Conservation (phyloP, 2,888 invertebrate species). For the Tyria jacobaeae region DNA sequence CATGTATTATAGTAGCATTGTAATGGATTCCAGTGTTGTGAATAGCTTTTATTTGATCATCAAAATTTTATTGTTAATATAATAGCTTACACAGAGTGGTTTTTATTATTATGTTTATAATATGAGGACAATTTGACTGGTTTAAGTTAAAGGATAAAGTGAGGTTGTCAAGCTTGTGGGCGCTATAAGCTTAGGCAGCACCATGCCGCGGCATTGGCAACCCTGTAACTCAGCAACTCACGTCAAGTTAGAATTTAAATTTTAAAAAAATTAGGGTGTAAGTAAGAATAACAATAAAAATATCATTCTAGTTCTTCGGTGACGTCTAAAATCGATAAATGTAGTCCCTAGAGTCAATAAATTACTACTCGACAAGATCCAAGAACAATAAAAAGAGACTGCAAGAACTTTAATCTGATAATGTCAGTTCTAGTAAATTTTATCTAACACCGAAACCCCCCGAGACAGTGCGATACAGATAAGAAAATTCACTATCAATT, state of each 20-base stretch:
- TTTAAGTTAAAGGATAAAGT: neutral
- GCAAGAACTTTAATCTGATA: neutral
- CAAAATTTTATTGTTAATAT: neutral
- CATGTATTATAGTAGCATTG: neutral
- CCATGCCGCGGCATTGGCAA: too few species aligned
- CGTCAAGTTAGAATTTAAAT: too few species aligned
- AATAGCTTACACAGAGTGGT: neutral
- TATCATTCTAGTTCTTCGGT: too few species aligned
- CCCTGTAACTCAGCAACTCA: too few species aligned
- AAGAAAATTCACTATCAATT: too few species aligned
- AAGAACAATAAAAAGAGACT: neutral
- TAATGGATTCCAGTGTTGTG: neutral
- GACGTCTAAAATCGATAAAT: too few species aligned
- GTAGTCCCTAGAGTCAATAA: neutral
- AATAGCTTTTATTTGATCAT: slow-evolving; percentile 2
- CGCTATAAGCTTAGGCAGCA: too few species aligned
- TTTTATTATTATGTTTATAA: neutral
- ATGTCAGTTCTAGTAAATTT: neutral
- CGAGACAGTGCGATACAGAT: neutral
- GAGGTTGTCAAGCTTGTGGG: too few species aligned
- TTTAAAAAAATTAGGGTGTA: too few species aligned
- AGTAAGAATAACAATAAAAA: too few species aligned
- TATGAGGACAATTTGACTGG: neutral
- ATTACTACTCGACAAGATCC: neutral
- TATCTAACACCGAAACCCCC: neutral